Evolutionary conservation across 2,797 vertebrate species (phyloP).

Genomic region (Miichthys miiuy): DNA sequence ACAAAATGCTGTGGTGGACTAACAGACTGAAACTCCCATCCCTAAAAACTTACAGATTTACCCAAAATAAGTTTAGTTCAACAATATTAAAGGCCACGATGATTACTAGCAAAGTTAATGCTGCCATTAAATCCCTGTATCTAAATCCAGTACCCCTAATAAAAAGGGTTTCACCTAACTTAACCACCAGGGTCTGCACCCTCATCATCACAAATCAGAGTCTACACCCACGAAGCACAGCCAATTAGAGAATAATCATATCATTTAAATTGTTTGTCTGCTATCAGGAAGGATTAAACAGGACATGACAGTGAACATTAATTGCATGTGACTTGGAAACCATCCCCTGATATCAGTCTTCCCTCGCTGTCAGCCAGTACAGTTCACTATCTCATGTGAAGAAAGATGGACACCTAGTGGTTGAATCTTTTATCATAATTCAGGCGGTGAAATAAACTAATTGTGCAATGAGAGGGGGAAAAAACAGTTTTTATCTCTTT

Average conservation of each 20-base stretch:
- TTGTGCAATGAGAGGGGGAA: background rate
- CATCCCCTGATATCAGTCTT: slow-evolving; percentile 30
- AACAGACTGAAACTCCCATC: background rate
- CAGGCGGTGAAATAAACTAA: background rate
- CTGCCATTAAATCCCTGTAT: background rate
- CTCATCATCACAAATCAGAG: slow-evolving; percentile 48
- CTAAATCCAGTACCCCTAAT: background rate
- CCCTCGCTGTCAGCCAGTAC: background rate
- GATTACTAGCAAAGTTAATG: background rate
- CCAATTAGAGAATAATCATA: slow-evolving; percentile 61
- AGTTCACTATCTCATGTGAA: slow-evolving; percentile 8
- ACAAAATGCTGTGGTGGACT: background rate
- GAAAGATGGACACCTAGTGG: slow-evolving; percentile 74
- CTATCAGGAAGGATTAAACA: slow-evolving; percentile 63
- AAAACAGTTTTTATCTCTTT: background rate
- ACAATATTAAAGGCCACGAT: background rate
- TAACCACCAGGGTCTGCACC: slow-evolving; percentile 2
- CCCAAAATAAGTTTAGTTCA: too few relatives aligned
- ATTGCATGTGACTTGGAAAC: slow-evolving; percentile 60
- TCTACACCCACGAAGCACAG: slow-evolving; percentile 46
- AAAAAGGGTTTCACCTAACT: slow-evolving; percentile 9
- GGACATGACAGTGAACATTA: slow-evolving; percentile 37
- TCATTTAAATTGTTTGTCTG: slow-evolving; percentile 63
- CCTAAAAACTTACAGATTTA: background rate
- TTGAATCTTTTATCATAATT: background rate